These are phyloP conservation scores for Mola mola DNA, from an alignment of 2,113 vertebrate genomes.

Conservation along the genomic window DNA sequence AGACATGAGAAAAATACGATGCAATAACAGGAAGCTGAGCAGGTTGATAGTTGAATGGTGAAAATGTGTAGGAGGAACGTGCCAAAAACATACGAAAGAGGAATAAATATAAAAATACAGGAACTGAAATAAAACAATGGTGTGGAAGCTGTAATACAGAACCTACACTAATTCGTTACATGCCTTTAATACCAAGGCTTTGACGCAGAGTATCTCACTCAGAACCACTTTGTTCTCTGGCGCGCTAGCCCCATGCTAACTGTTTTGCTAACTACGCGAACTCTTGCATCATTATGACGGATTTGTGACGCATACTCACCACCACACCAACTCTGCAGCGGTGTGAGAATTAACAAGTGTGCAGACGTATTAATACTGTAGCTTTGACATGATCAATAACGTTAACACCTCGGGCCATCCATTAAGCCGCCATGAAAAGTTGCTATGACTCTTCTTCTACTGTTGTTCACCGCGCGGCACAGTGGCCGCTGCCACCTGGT, in stretches of 20 bases:
- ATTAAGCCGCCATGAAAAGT: conserved; percentile 32
- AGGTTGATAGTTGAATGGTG: no score
- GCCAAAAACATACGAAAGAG: no score
- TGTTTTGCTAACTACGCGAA: background rate
- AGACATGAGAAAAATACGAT: no score
- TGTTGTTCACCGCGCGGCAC: rapidly evolving
- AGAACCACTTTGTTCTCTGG: background rate
- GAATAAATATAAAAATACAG: no score
- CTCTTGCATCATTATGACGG: background rate
- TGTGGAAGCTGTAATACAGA: no score
- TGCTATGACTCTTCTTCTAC: conserved; percentile 22
- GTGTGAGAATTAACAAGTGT: no score
- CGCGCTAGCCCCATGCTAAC: conserved; percentile 43
- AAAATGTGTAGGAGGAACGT: no score
- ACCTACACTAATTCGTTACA: no score
- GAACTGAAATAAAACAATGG: no score
- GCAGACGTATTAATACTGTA: background rate
- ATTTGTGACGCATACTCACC: conserved; percentile 10
- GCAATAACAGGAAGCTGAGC: no score
- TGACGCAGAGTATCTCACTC: background rate
- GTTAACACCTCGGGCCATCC: background rate
- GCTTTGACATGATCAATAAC: background rate
- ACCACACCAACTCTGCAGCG: background rate
- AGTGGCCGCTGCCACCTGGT: conserved; percentile 9
- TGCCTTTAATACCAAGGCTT: background rate